A percentile compares a stretch with the other conserved stretches of the same genome.
Evolutionary conservation across 2,113 vertebrate genomes (phyloP).

Genomic region (Nestor notabilis): DNA sequence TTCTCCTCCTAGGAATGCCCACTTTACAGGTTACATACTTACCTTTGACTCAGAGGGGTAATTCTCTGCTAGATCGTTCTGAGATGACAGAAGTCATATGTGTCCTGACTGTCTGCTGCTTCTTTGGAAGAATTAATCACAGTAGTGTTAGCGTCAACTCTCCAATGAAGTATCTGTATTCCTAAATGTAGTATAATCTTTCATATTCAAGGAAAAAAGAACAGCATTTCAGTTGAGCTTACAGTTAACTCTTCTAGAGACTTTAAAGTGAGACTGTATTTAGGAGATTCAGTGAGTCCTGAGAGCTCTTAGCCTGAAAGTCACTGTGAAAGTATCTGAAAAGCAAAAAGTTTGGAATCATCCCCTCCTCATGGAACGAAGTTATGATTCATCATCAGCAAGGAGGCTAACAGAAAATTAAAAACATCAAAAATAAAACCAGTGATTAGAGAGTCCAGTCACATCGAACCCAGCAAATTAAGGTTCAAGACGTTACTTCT

Average conservation of each 20-base stretch:
- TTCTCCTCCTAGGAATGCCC: background rate
- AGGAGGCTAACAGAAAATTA: background rate
- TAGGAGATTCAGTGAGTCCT: constrained; percentile 15
- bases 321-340: background rate
- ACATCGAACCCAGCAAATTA: background rate
- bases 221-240: background rate
- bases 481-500: background rate
- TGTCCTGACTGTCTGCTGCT: background rate
- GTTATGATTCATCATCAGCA: background rate
- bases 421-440: background rate
- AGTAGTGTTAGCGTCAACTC: background rate
- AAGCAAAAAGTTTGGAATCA: background rate
- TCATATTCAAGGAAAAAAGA: background rate
- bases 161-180: background rate
- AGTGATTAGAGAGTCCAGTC: background rate
- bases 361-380: background rate
- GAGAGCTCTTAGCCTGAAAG: constrained; percentile 6
- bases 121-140: background rate
- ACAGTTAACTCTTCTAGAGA: background rate
- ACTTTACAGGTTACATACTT: background rate
- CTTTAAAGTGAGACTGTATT: constrained; percentile 18
- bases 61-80: background rate
- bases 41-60: background rate
- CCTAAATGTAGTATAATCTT: background rate
- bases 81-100: background rate